Conservation (phyloP, 2,797 vertebrate species). For the Hemibagrus guttatus region DNA sequence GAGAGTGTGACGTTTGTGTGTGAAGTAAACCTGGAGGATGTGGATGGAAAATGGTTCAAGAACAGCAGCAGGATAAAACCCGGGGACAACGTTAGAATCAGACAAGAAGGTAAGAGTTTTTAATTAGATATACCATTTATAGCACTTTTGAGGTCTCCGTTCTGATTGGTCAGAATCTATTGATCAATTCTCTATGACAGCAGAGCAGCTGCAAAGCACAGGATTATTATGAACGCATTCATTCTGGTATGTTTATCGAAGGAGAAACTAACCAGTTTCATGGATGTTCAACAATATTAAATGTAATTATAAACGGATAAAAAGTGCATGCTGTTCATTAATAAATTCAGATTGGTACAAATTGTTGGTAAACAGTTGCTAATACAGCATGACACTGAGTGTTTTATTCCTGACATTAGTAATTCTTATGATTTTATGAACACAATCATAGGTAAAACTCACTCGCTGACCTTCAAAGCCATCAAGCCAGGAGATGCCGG, state of each 20-base stretch:
- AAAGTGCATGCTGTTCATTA: not conserved
- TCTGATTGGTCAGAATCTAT: conserved; percentile 1
- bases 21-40: conserved; percentile 88
- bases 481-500: conserved; percentile 85
- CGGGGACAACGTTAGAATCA: conserved; percentile 85
- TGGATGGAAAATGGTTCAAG: conserved; percentile 91
- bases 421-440: not conserved
- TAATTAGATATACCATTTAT: not conserved
- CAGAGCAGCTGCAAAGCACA: not conserved
- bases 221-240: not conserved
- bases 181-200: not conserved
- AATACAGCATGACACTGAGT: not conserved
- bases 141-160: not conserved
- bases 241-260: not conserved
- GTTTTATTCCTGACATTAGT: not conserved
- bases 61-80: conserved; percentile 80
- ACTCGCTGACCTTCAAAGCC: conserved; percentile 78
- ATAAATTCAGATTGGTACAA: not conserved
- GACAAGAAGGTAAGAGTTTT: conserved; percentile 70
- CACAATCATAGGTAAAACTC: conserved; percentile 77
- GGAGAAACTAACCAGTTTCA: not conserved
- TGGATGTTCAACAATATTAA: not conserved
- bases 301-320: no score
- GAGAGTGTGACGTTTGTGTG: conserved; percentile 83
- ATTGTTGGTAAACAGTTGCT: not conserved